These are phyloP conservation scores for Drosophila nigromelanica DNA, from an alignment of 1,140 invertebrate genomes.

Conservation along the genomic window DNA sequence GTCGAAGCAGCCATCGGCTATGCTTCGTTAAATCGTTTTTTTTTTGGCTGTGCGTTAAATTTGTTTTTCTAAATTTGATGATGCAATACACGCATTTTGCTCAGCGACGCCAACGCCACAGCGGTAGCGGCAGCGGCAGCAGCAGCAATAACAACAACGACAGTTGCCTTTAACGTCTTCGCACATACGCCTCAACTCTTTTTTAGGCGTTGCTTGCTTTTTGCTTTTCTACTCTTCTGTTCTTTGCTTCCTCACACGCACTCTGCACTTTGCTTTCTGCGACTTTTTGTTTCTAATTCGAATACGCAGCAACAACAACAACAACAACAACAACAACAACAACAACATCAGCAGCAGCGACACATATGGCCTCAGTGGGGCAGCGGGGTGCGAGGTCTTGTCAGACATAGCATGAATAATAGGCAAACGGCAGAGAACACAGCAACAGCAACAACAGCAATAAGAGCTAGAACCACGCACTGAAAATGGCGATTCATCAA, in stretches of 20 bases:
- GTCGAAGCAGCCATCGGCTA: constrained; percentile 33
- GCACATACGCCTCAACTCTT: constrained; percentile 40
- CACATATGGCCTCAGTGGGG: constrained; percentile 41
- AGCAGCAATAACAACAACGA: constrained; percentile 19
- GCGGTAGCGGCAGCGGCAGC: constrained; percentile 13
- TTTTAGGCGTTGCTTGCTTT: constrained; percentile 24
- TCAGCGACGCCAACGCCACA: constrained; percentile 33
- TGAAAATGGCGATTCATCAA: constrained; percentile 78
- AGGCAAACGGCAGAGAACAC: constrained; percentile 40
- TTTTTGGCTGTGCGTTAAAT: constrained; percentile 49
- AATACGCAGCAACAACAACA: constrained; percentile 24
- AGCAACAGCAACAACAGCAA: constrained; percentile 20
- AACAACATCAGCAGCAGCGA: constrained; percentile 18
- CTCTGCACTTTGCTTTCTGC: constrained; percentile 69
- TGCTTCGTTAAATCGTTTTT: constrained; percentile 40
- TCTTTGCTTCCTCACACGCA: constrained; percentile 57
- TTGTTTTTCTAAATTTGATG: constrained; percentile 81
- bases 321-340: constrained; percentile 6
- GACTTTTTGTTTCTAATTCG: constrained; percentile 58
- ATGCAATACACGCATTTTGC: constrained; percentile 78
- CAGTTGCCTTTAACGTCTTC: constrained; percentile 28
- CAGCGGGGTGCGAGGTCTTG: background rate
- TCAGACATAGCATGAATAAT: constrained; percentile 67
- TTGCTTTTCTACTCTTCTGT: constrained; percentile 18
- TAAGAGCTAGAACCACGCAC: constrained; percentile 38